Conservation (phyloP, 2,113 vertebrate species). For the Xenus cinereus region DNA sequence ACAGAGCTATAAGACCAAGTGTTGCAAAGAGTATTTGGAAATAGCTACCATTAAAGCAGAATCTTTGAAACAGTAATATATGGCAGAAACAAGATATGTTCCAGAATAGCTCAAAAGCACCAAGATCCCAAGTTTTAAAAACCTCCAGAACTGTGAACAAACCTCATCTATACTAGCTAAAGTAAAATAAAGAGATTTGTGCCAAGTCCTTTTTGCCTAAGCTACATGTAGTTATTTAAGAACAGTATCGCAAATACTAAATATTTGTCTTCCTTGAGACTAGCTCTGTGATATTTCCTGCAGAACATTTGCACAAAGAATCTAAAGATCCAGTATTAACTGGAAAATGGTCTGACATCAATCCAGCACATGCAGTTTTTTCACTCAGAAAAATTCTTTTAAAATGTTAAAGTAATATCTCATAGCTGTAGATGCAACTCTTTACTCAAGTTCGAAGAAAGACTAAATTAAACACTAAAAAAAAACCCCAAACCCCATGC, state of each 20-base stretch:
- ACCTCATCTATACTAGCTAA: background rate
- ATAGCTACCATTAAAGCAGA: background rate
- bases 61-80: background rate
- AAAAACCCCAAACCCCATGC: rapidly evolving
- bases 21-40: background rate
- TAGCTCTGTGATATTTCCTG: slow-evolving; percentile 44
- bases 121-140: background rate
- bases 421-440: background rate
- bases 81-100: background rate
- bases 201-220: background rate
- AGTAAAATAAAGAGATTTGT: background rate
- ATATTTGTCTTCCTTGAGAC: slow-evolving; percentile 55
- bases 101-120: background rate
- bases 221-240: slow-evolving; percentile 32
- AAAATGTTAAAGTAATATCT: slow-evolving; percentile 13
- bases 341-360: background rate
- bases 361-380: background rate
- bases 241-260: slow-evolving; percentile 47
- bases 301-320: slow-evolving; percentile 13
- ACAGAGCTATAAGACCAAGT: background rate
- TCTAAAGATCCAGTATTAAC: slow-evolving; percentile 7
- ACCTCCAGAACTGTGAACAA: background rate
- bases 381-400: background rate
- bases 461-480: background rate
- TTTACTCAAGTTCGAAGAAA: background rate